phyloP scores from a whole-genome alignment of 2,888 invertebrate genomes.

The Cynaeus angustus region DNA sequence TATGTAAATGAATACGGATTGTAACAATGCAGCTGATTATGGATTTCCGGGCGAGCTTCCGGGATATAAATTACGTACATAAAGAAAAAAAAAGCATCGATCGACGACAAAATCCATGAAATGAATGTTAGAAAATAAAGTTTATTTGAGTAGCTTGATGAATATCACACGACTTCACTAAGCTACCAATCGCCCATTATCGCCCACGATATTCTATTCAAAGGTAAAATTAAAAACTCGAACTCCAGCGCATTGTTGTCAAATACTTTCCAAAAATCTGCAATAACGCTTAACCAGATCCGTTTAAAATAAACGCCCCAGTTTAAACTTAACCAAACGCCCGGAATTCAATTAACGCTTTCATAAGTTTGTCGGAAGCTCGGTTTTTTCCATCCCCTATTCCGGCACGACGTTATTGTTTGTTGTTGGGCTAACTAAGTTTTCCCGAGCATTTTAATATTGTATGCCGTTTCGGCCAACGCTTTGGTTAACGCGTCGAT shows the following conservation, averaged over 20 bases:
- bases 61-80: conserved; percentile 10
- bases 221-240: background rate
- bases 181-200: background rate
- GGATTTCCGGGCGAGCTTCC: conserved; percentile 31
- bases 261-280: background rate
- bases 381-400: conserved; percentile 5
- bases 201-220: background rate
- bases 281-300: conserved; percentile 5
- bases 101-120: too few species aligned
- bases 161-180: too few species aligned
- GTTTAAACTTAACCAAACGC: conserved; percentile 36
- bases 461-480: conserved; percentile 13
- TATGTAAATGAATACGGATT: conserved; percentile 36
- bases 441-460: conserved; percentile 17
- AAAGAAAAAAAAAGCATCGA: conserved; percentile 1
- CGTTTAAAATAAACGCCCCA: conserved; percentile 18
- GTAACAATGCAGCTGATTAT: conserved; percentile 40
- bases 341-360: conserved; percentile 41
- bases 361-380: conserved; percentile 29
- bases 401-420: conserved; percentile 11
- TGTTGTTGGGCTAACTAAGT: conserved; percentile 10
- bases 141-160: too few species aligned
- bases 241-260: background rate
- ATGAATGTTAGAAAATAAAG: too few species aligned
- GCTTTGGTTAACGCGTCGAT: conserved; percentile 5